Evolutionary conservation across 2,113 vertebrate genomes (phyloP), one percentile per base, ranked within the genome.

Genomic region (Chascanopsetta lugubris): DNA sequence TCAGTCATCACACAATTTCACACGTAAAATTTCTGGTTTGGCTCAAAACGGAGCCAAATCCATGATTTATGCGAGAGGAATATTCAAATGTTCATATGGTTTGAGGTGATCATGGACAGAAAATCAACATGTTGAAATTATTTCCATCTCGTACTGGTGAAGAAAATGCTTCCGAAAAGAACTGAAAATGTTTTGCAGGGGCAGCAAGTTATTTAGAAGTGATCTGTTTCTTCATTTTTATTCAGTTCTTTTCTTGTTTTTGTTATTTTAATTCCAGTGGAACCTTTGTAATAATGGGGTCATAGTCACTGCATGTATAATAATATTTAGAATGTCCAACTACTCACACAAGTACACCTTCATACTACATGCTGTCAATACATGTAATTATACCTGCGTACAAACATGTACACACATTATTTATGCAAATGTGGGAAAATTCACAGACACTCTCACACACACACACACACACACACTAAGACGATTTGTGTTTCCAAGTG

Each of bases 1-100:
- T 80, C 48, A 60, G 70, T 67, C 34, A 50, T 60, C 42, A 36
- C 1, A 10, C 4, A 8, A 46, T 58, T 68, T 72, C 56, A 55
- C 64, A 56, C n/a, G 5, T 21, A 22, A n/a, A 1, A 2, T 43
- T 36, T 57, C 47, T 66, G 60, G 45, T 75, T 75, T 20, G 32
- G 17, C 29, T 72, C 40, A 24, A 21, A 50, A 43, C 10, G 1
- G 42, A 65, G 45, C 20, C 38, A 45, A 57, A 64, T 45, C 22
- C 12, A 5, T 47, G 34, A 73, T 50, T 69, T 29, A 53, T 32
- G 18, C 9, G 24, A 0, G 2, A 9, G 7, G 2, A 42, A 69
- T 30, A 20, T 5, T 17, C 8, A 48, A 5, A 60, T 18, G 11
- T 42, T 34, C 54, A 0, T 11, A 1, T 42, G 27, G 53, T 57